Conservation (phyloP, 2,888 invertebrate genomes). For the Epistrophe grossulariae region DNA sequence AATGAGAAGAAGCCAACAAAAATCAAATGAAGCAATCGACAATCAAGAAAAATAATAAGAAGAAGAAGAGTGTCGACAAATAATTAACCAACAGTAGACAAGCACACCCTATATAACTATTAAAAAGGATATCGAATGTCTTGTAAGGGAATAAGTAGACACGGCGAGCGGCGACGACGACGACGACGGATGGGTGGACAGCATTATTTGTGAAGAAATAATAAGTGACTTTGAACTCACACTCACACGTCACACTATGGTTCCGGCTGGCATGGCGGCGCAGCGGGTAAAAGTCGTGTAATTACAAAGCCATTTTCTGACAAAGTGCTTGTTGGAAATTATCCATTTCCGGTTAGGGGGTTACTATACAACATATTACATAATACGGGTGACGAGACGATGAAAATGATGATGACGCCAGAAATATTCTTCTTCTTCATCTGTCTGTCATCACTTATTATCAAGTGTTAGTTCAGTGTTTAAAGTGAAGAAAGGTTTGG, state of each 20-base stretch:
- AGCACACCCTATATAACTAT: slow-evolving; percentile 17
- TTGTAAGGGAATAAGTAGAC: slow-evolving; percentile 17
- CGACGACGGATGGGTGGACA: slow-evolving; percentile 37
- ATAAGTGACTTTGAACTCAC: slow-evolving; percentile 35
- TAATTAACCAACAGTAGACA: slow-evolving; percentile 64
- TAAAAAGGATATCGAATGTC: slow-evolving; percentile 63
- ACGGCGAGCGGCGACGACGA: not conserved
- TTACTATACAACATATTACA: no score
- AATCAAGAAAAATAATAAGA: slow-evolving; percentile 47
- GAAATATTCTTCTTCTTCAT: slow-evolving; percentile 37
- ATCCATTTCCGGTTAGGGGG: slow-evolving; percentile 45
- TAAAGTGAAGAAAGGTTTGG: slow-evolving; percentile 21
- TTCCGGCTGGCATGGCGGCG: not conserved
- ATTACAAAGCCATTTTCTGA: slow-evolving; percentile 46
- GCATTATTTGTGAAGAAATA: slow-evolving; percentile 43
- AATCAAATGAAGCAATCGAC: slow-evolving; percentile 68
- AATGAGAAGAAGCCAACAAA: slow-evolving; percentile 71
- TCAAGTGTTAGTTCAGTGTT: slow-evolving; percentile 2
- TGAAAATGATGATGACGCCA: slow-evolving; percentile 56
- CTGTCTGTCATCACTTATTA: slow-evolving; percentile 50
- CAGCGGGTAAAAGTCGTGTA: slow-evolving; percentile 38
- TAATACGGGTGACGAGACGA: slow-evolving; percentile 43
- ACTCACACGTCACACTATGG: not conserved
- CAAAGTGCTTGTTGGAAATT: slow-evolving; percentile 49
- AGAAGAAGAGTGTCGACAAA: slow-evolving; percentile 52